Evolutionary conservation across 2,797 vertebrate species (phyloP).

Genomic region (Podarcis lilfordi): DNA sequence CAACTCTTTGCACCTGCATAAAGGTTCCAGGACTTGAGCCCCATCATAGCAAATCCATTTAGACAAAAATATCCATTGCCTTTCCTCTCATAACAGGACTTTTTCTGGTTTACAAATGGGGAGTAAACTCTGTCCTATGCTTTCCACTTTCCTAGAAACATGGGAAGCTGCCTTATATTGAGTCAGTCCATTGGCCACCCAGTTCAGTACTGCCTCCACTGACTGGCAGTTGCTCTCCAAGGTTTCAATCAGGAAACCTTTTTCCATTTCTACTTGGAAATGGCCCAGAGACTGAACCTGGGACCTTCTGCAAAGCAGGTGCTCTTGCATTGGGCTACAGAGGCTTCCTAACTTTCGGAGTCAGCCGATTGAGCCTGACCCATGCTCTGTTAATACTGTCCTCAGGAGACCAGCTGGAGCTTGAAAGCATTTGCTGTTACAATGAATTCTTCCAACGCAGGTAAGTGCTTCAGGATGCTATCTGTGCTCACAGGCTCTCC

Average conservation of each 20-base stretch:
- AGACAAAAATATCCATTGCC: background rate
- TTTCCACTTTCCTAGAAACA: background rate
- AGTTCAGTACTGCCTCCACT: background rate
- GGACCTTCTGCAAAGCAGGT: background rate
- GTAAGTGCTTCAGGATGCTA: slow-evolving; percentile 12
- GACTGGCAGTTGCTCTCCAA: background rate
- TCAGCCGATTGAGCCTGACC: no score
- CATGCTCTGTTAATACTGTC: background rate
- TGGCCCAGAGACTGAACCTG: background rate
- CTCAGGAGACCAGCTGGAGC: background rate
- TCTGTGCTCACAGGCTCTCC: background rate
- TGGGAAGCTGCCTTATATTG: background rate
- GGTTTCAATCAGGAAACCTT: background rate
- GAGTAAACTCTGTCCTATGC: background rate
- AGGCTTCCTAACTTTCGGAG: background rate
- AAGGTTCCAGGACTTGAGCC: background rate
- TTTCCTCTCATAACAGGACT: background rate
- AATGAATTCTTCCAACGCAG: slow-evolving; percentile 2
- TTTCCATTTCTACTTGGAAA: background rate
- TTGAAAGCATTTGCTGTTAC: background rate
- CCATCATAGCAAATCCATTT: background rate
- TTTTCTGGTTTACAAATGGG: background rate
- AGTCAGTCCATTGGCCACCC: background rate
- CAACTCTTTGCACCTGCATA: background rate
- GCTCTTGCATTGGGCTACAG: background rate